Conservation (phyloP, 64 coral and sea anemone genomes). For the Pachyseris speciosa region DNA sequence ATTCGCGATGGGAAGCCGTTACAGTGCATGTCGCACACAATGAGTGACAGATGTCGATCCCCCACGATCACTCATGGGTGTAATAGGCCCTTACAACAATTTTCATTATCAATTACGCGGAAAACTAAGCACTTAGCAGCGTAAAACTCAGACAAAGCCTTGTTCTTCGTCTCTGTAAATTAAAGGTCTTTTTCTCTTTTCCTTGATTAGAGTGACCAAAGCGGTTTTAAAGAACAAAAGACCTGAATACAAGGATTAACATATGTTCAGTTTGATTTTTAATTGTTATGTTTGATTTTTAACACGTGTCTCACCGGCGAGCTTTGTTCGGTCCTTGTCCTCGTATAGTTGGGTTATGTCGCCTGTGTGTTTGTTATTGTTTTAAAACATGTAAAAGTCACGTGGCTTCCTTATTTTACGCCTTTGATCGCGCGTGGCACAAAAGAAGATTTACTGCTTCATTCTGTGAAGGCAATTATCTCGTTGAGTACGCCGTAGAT, state of each 20-base stretch:
- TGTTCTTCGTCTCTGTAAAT: not conserved
- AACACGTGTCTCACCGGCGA: conserved; percentile 28
- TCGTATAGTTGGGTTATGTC: conserved; percentile 6
- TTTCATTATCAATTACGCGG: conserved; percentile 18
- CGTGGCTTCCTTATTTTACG: not conserved
- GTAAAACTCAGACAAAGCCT: not conserved
- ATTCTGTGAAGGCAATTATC: not conserved
- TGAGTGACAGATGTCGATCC: conserved; percentile 48
- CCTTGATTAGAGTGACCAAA: conserved; percentile 9
- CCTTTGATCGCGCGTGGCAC: conserved; percentile 10
- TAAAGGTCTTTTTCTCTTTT: not conserved
- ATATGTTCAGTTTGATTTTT: too few relatives aligned
- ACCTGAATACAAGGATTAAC: conserved; percentile 10
- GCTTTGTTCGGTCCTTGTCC: conserved; percentile 21
- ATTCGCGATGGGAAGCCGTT: not conserved
- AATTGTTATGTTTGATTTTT: conserved; percentile 9
- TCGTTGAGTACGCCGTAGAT: not conserved
- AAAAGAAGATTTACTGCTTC: not conserved
- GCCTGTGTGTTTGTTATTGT: conserved; percentile 31
- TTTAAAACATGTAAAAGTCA: conserved; percentile 14
- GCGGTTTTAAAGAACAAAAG: not conserved
- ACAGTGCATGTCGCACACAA: conserved; percentile 10
- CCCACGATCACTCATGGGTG: not conserved
- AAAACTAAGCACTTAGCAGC: conserved; percentile 27
- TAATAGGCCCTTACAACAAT: not conserved